Percentiles rank a stretch among this genome's conserved stretches.
Evolutionary conservation across 2,797 vertebrate species (phyloP).

Genomic region (Syndactyla subalaris): DNA sequence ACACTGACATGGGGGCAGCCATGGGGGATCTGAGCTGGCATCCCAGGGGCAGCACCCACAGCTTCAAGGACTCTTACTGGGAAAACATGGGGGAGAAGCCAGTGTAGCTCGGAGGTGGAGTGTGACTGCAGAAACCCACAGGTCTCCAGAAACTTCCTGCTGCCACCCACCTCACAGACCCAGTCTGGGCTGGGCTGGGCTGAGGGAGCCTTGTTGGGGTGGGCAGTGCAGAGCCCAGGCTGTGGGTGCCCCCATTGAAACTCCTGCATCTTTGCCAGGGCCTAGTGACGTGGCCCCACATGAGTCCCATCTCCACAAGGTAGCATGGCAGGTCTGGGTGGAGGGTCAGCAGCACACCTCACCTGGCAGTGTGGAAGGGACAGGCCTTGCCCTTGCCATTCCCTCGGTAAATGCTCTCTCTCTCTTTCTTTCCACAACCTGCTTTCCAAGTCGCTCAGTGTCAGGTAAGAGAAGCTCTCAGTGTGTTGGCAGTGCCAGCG

Average conservation of each 20-base stretch:
- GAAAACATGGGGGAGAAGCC: not conserved
- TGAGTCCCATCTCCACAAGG: not conserved
- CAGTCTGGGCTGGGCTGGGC: not conserved
- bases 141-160: not conserved
- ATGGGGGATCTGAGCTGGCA: fast-evolving
- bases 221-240: not conserved
- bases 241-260: not conserved
- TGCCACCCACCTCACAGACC: not conserved
- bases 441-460: conserved; percentile 80
- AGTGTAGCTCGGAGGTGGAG: not conserved
- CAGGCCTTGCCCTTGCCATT: not conserved
- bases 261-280: fast-evolving
- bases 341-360: not conserved
- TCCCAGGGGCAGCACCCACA: not conserved
- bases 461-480: conserved; percentile 84
- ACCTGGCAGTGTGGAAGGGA: not conserved
- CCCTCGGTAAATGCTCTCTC: not conserved
- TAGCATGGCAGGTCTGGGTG: not conserved
- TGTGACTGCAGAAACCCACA: not conserved
- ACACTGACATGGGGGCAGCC: not conserved
- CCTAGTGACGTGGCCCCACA: not conserved
- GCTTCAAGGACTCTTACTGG: not conserved
- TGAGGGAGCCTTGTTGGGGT: not conserved
- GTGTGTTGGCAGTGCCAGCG: not conserved
- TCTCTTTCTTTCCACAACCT: conserved; percentile 79